Conservation (phyloP, 2,797 vertebrate genomes). For the Melanotaenia boesemani region DNA sequence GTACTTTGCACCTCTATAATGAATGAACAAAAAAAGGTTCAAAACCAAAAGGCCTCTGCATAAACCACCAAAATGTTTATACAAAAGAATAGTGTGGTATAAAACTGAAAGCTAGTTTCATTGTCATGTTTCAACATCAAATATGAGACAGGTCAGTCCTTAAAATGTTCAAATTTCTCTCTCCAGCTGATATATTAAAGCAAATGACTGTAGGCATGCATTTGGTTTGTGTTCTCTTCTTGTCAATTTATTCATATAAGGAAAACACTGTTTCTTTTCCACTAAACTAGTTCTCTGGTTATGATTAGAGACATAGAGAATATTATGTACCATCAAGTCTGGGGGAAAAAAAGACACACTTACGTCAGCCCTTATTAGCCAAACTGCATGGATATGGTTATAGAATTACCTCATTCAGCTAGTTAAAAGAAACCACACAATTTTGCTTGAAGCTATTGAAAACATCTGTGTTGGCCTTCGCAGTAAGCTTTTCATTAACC, state of each 20-base stretch:
- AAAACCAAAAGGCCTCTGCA: not conserved
- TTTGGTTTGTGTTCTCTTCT: slow-evolving; percentile 31
- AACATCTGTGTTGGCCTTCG: slow-evolving; percentile 26
- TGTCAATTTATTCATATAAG: slow-evolving; percentile 60
- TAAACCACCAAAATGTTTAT: not conserved
- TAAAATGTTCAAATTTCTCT: slow-evolving; percentile 4
- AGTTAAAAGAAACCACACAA: slow-evolving; percentile 11
- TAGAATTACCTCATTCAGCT: slow-evolving; percentile 30
- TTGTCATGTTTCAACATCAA: not conserved
- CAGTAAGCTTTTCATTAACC: slow-evolving; percentile 57
- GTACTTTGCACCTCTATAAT: not conserved
- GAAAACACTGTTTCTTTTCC: slow-evolving; percentile 53
- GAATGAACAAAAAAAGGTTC: not conserved
- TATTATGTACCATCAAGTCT: slow-evolving; percentile 5
- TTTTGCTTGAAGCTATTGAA: slow-evolving; percentile 22
- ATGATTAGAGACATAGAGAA: slow-evolving; percentile 34
- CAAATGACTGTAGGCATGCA: not conserved
- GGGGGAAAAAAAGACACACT: slow-evolving; percentile 23
- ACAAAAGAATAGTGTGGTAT: slow-evolving; percentile 1
- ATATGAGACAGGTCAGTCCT: not conserved
- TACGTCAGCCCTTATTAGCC: slow-evolving; percentile 18
- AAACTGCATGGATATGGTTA: slow-evolving; percentile 16
- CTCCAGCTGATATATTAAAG: not conserved
- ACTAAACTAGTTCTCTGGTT: slow-evolving; percentile 48
- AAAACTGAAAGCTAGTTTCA: not conserved